A percentile compares a stretch with the other conserved stretches of the same genome.
These are phyloP conservation scores for Varroa destructor DNA, from an alignment of 1,140 invertebrate genomes.

Conservation along the genomic window DNA sequence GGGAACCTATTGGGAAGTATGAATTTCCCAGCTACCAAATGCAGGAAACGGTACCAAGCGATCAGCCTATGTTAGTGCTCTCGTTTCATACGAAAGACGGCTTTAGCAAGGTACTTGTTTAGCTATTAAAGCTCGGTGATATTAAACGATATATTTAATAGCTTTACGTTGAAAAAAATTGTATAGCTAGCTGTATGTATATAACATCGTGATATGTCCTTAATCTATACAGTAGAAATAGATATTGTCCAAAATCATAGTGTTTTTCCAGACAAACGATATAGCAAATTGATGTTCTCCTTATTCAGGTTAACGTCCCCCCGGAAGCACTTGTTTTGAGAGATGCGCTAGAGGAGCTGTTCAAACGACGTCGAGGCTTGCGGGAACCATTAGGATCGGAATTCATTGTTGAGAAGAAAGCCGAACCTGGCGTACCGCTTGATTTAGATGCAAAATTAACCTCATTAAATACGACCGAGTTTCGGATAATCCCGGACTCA, in stretches of 20 bases:
- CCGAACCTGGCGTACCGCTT: slow-evolving; percentile 40
- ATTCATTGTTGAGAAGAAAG: slow-evolving; percentile 42
- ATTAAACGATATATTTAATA: neutral
- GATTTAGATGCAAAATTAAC: slow-evolving; percentile 40
- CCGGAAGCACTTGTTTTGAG: neutral
- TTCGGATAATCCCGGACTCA: slow-evolving; percentile 41
- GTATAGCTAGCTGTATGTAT: slow-evolving; percentile 40
- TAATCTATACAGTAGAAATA: too few relatives aligned
- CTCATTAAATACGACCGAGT: slow-evolving; percentile 41
- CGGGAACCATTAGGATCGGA: slow-evolving; percentile 37
- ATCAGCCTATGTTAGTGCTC: neutral
- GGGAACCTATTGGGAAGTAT: slow-evolving; percentile 78
- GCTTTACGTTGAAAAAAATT: neutral
- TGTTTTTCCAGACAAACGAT: neutral
- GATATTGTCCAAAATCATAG: too few relatives aligned
- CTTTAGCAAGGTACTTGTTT: slow-evolving; percentile 6
- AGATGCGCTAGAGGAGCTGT: slow-evolving; percentile 4
- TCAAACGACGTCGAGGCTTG: slow-evolving; percentile 27
- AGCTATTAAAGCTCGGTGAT: too few relatives aligned
- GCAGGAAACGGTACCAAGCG: slow-evolving; percentile 48
- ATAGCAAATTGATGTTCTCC: neutral
- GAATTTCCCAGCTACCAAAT: slow-evolving; percentile 77
- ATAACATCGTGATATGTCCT: slow-evolving; percentile 30
- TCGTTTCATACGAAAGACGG: slow-evolving; percentile 12
- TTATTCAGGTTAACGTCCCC: neutral